Evolutionary conservation across 2,888 invertebrate genomes (phyloP).

Genomic region (Galerucella calmariensis): DNA sequence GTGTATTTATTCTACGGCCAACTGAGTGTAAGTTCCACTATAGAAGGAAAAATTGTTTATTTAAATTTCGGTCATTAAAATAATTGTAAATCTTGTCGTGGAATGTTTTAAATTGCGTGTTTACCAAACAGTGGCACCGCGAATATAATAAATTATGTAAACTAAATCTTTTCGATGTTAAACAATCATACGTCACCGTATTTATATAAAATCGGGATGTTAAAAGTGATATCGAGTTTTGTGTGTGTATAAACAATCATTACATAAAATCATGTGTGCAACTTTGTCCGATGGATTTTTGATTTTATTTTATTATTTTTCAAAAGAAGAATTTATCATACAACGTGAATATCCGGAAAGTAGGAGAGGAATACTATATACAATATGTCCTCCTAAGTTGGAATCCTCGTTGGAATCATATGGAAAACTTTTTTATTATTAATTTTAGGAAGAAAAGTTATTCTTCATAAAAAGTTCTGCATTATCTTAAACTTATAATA

Average conservation of each 20-base stretch:
- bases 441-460: no score
- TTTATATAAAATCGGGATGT: not conserved
- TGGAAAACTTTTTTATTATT: no score
- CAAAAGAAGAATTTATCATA: no score
- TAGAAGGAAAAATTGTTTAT: not conserved
- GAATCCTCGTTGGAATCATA: no score
- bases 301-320: no score
- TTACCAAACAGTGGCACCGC: not conserved
- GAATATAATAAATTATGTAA: slow-evolving; percentile 15
- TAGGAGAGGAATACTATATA: no score
- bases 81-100: not conserved
- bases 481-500: no score
- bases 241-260: not conserved
- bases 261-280: not conserved
- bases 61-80: not conserved
- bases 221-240: not conserved
- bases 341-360: no score
- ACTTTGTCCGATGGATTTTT: not conserved
- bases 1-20: no score
- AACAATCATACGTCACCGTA: not conserved
- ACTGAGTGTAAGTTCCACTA: no score
- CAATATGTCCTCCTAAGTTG: no score
- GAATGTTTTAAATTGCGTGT: not conserved
- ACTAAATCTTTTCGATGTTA: not conserved
- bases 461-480: no score